Percentiles rank a stretch among this genome's conserved stretches.
phyloP scores from a whole-genome alignment of 2,888 invertebrate genomes.

The Corbicula japonica region DNA sequence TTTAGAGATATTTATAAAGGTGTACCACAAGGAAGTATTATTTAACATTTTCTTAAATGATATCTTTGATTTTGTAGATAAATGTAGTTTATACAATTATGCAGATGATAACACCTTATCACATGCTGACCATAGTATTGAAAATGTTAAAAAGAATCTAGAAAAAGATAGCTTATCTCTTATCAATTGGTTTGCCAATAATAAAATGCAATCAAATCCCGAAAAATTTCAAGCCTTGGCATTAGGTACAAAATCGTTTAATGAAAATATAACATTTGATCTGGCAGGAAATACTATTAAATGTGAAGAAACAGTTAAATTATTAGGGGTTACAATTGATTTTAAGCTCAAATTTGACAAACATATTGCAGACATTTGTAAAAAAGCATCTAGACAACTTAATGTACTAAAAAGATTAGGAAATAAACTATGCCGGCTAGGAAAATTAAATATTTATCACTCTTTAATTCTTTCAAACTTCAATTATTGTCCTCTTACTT shows the following conservation, averaged over 20 bases:
- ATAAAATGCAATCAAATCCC: conserved; percentile 23
- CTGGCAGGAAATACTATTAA: neutral
- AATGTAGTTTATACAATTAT: neutral
- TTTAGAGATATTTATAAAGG: no score
- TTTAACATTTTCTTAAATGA: neutral
- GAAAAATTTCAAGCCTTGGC: conserved; percentile 18
- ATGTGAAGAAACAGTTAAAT: conserved; percentile 20
- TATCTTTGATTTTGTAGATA: neutral
- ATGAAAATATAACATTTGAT: neutral
- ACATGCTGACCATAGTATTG: neutral
- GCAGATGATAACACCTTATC: neutral
- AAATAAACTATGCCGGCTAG: no score
- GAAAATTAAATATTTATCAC: no score
- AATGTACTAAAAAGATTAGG: no score
- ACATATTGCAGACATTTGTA: no score
- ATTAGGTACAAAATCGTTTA: neutral
- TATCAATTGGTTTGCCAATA: neutral
- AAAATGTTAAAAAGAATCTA: neutral
- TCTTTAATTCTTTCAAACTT: no score
- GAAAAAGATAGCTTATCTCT: conserved; percentile 12
- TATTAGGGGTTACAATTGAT: no score
- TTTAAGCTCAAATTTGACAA: no score
- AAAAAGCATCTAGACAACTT: no score
- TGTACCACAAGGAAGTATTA: neutral
- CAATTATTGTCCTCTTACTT: no score